A percentile compares a stretch with the other conserved stretches of the same genome.
phyloP scores from a whole-genome alignment of 2,888 invertebrate species.

The Campaea margaritaria region DNA sequence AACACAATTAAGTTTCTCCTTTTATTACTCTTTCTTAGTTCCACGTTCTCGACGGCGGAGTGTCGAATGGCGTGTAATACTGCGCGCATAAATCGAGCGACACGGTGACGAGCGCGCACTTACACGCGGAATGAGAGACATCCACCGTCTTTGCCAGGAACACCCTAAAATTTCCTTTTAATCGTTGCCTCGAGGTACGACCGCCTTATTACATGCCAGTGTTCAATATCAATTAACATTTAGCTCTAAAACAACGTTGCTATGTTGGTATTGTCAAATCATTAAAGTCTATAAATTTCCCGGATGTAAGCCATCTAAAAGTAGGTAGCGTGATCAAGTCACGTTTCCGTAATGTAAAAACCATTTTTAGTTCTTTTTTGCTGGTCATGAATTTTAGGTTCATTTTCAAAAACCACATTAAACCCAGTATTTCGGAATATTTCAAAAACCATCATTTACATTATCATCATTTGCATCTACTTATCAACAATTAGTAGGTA shows the following conservation, averaged over 20 bases:
- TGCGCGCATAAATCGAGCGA: slow-evolving; percentile 79
- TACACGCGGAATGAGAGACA: slow-evolving; percentile 76
- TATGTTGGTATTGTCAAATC: not conserved
- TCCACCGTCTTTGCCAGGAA: slow-evolving; percentile 57
- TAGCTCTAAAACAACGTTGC: slow-evolving; percentile 54
- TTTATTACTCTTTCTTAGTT: slow-evolving; percentile 46
- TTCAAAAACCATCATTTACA: too few species aligned
- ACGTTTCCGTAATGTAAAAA: too few species aligned
- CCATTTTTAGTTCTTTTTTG: too few species aligned
- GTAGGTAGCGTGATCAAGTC: too few species aligned
- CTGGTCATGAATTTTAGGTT: too few species aligned
- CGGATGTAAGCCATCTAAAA: too few species aligned
- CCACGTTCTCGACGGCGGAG: slow-evolving; percentile 61
- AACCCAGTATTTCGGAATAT: too few species aligned
- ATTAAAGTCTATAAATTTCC: not conserved
- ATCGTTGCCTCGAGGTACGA: slow-evolving; percentile 69
- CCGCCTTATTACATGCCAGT: slow-evolving; percentile 43
- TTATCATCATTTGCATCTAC: too few species aligned
- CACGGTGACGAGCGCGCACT: slow-evolving; percentile 78
- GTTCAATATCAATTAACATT: slow-evolving; percentile 64
- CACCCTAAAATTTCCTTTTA: slow-evolving; percentile 73
- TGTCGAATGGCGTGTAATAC: slow-evolving; percentile 84
- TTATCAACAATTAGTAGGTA: too few species aligned
- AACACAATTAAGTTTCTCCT: slow-evolving; percentile 22
- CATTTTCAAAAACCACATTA: too few species aligned